phyloP scores from a whole-genome alignment of 2,797 vertebrate species.

The Acanthornis magna region DNA sequence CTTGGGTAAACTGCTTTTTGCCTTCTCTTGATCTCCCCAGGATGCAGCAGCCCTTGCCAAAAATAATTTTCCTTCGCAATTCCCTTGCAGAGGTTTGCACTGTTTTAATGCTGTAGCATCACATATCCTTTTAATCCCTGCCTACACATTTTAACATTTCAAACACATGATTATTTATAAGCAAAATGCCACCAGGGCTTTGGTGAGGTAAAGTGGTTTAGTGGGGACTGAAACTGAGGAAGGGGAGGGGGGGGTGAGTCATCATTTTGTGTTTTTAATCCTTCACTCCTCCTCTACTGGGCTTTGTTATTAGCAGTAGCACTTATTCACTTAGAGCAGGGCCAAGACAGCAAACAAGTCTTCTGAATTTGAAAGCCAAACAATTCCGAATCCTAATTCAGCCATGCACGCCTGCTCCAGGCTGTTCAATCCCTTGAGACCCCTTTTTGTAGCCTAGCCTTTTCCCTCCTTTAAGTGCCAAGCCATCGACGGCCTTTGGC shows the following conservation, averaged over 20 bases:
- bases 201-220: constrained; percentile 21
- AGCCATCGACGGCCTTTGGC: background rate
- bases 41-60: constrained; percentile 13
- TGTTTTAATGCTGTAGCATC: constrained; percentile 29
- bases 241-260: constrained; percentile 3
- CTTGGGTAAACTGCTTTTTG: background rate
- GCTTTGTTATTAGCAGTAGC: constrained; percentile 31
- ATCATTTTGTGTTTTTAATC: constrained; percentile 45
- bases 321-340: background rate
- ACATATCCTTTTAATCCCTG: constrained; percentile 33
- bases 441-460: constrained; percentile 7
- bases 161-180: constrained; percentile 55
- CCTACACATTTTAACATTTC: constrained; percentile 54
- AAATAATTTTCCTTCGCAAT: constrained; percentile 50
- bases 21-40: constrained; percentile 24
- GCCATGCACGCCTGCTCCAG: background rate
- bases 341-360: constrained; percentile 35
- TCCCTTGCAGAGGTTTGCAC: constrained; percentile 27
- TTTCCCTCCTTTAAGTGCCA: constrained; percentile 10
- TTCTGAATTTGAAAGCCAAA: constrained; percentile 39
- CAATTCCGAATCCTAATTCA: constrained; percentile 25
- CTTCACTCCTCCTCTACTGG: background rate
- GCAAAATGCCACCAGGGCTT: constrained; percentile 23
- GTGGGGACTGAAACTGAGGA: background rate
- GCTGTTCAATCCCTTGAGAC: constrained; percentile 24